Percentiles rank a stretch among this genome's conserved stretches.
Conservation (phyloP, 2,797 vertebrate species). For the Sphaeramia orbicularis region DNA sequence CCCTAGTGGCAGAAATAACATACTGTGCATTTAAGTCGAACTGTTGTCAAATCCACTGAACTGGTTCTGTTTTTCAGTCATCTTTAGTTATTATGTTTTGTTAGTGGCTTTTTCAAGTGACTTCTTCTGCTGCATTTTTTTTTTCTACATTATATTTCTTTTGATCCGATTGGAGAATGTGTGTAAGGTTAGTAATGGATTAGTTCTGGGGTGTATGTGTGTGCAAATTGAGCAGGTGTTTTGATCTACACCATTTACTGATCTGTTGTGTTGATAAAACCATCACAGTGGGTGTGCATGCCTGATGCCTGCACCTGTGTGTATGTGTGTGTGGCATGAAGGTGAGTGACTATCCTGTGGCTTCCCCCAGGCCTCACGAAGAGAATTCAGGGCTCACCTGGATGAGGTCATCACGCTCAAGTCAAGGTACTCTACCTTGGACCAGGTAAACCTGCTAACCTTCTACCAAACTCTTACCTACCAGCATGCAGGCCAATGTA, state of each 20-base stretch:
- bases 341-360: constrained; percentile 84
- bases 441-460: constrained; percentile 84
- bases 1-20: too few relatives aligned
- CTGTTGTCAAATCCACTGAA: constrained; percentile 35
- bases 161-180: constrained; percentile 48
- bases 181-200: constrained; percentile 44
- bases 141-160: constrained; percentile 26
- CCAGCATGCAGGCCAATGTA: constrained; percentile 78
- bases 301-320: constrained; percentile 41
- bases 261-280: constrained; percentile 45
- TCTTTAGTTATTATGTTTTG: constrained; percentile 49
- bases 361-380: constrained; percentile 87
- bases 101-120: constrained; percentile 45
- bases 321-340: constrained; percentile 55
- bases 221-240: constrained; percentile 27
- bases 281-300: constrained; percentile 45
- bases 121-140: constrained; percentile 30
- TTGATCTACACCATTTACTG: constrained; percentile 50
- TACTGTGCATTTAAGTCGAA: constrained; percentile 2
- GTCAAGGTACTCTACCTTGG: constrained; percentile 89
- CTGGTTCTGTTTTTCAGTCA: constrained; percentile 54
- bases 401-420: constrained; percentile 89
- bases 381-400: constrained; percentile 88
- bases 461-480: constrained; percentile 70
- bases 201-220: constrained; percentile 19